Percentiles rank a stretch among this genome's conserved stretches.
phyloP scores from a whole-genome alignment of 2,113 vertebrate genomes.

The Porphyrio hochstetteri region DNA sequence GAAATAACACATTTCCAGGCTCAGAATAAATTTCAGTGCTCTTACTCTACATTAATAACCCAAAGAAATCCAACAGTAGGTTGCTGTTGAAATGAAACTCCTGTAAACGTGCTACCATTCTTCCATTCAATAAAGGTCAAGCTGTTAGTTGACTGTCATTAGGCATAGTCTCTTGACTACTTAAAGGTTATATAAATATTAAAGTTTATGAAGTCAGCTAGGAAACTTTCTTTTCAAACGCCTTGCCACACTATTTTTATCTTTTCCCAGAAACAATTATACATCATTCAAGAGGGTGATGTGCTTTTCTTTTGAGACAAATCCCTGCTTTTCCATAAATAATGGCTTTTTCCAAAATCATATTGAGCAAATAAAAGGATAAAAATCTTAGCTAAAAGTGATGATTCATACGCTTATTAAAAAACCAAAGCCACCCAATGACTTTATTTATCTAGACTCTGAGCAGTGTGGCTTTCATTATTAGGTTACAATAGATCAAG shows the following conservation, averaged over 20 bases:
- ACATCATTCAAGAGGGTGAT: neutral
- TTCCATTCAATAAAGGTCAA: conserved; percentile 56
- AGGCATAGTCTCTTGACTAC: conserved; percentile 25
- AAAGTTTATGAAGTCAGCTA: conserved; percentile 47
- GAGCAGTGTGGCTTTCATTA: conserved; percentile 75
- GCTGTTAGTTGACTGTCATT: conserved; percentile 60
- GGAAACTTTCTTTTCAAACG: conserved; percentile 28
- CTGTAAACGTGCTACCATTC: neutral
- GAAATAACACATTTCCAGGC: neutral
- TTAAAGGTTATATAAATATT: conserved; percentile 71
- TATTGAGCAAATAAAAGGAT: conserved; percentile 24
- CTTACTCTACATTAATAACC: conserved; percentile 7
- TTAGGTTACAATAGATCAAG: conserved; percentile 82
- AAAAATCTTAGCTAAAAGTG: conserved; percentile 50
- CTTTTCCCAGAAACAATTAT: neutral
- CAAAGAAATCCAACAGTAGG: conserved; percentile 18
- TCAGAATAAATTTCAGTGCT: neutral
- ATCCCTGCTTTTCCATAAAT: neutral
- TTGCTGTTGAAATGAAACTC: conserved; percentile 31
- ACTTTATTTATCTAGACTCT: conserved; percentile 68
- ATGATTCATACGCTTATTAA: conserved; percentile 48
- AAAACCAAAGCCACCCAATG: conserved; percentile 36
- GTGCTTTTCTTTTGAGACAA: neutral
- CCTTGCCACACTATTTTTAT: conserved; percentile 29
- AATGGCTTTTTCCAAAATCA: neutral